phyloP scores from a whole-genome alignment of 1,140 invertebrate genomes.

The Macrobrachium nipponense region DNA sequence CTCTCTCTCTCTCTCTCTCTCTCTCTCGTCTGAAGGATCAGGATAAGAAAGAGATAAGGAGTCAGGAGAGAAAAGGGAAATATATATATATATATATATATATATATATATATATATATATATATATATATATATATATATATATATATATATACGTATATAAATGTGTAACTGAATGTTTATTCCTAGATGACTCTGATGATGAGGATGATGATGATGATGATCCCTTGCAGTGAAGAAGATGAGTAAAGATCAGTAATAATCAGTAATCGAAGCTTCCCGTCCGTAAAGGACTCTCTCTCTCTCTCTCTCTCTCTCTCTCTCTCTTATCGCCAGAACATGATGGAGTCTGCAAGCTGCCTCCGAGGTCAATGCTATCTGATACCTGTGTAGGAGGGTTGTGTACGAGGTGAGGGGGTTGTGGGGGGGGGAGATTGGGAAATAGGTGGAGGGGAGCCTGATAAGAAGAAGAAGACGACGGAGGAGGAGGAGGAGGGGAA shows the following conservation, averaged over 20 bases:
- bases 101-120: too few species aligned
- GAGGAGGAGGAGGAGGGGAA: neutral
- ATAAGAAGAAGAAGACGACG: neutral
- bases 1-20: neutral
- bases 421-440: neutral
- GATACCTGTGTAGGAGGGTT: neutral
- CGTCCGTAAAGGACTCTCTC: constrained; percentile 19
- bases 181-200: neutral
- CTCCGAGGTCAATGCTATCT: constrained; percentile 17
- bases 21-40: neutral
- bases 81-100: too few species aligned
- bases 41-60: constrained; percentile 1
- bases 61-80: neutral
- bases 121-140: too few species aligned
- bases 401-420: too few species aligned
- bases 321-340: constrained; percentile 35
- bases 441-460: neutral
- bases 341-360: constrained; percentile 48
- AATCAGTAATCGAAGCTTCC: constrained; percentile 49
- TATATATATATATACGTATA: too few species aligned
- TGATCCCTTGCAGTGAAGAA: constrained; percentile 16
- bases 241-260: constrained; percentile 52
- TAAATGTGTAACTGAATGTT: neutral
- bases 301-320: too few species aligned
- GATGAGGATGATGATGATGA: constrained; percentile 15